phyloP scores from a whole-genome alignment of 2,113 vertebrate genomes.

The Sminthopsis crassicaudata region DNA sequence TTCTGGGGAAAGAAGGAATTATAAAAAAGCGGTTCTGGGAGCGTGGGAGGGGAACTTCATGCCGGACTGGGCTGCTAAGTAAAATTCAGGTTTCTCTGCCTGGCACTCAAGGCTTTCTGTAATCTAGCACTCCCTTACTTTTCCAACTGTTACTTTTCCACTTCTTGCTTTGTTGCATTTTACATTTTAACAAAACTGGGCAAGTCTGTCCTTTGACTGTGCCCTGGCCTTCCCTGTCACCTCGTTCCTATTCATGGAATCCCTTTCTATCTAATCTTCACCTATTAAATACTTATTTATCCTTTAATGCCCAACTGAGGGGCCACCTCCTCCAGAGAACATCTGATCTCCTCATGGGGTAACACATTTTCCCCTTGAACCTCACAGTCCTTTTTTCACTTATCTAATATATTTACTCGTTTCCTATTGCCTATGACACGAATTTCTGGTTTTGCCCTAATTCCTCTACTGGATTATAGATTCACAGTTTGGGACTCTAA shows the following conservation, averaged over 20 bases:
- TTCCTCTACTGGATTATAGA: not conserved
- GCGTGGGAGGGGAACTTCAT: accelerated
- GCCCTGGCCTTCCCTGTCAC: not conserved
- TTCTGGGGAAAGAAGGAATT: not conserved
- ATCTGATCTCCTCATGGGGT: not conserved
- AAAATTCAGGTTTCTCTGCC: not conserved
- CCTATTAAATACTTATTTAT: not conserved
- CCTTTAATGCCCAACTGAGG: not conserved
- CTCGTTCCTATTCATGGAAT: not conserved
- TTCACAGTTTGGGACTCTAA: not conserved
- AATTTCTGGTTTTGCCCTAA: not conserved
- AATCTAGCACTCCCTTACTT: not conserved
- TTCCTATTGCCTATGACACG: not conserved
- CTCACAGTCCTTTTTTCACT: not conserved
- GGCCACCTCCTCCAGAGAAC: not conserved
- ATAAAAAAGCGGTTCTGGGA: accelerated
- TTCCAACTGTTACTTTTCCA: not conserved
- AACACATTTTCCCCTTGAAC: not conserved
- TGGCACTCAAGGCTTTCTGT: not conserved
- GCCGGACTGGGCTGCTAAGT: not conserved
- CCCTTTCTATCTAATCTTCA: not conserved
- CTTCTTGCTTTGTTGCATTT: not conserved
- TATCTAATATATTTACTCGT: not conserved
- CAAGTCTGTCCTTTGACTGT: not conserved
- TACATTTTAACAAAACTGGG: not conserved